Base-by-base conservation (phyloP, 1,140 invertebrate species). In the Dreissena rostriformis region DNA sequence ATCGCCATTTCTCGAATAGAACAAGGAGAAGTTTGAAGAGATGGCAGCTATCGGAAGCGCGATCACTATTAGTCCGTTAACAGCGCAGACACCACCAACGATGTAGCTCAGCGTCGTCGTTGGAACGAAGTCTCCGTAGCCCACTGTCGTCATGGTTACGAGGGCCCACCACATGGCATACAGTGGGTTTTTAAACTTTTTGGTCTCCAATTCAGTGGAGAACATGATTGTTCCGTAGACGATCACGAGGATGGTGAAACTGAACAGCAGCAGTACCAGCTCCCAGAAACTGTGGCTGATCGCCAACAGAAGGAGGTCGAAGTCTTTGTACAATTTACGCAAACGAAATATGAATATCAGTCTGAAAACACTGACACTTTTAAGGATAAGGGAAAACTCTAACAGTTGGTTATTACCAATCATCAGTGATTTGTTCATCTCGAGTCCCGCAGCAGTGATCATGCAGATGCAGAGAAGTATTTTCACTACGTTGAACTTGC, bases 31-130 rank as follows among this genome's bases (percentile, higher is more conserved):
- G 79, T 92, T 93, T 82, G 90, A 91, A 29, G 91, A 91, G 66
- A 93, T 90, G 24, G 93, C 92, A 8, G 93, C 92, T 96, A 99
- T 99, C 95, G 98, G 98, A 95, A 99, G 97, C 95, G 98, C 98
- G 95, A 99, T 98, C 95, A 99, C 98, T 95, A 99, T 96, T 94
- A 99, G 98, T 95, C 99, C 99, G 96, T 98, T 99, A 95, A 99
- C 98, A 96, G 98, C 98, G 96, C 98, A 90, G 55, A 89, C 74
- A 1, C 88, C 73, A n/a, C 93, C 93, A 24, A 93, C 87, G 26
- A 92, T 55, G 82, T 93, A 93, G 6, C 93, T 92, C 53, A 85
- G 84, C 5, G 65, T 14, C 1, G 89, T 90, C 0, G 61, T 87
- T 0, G 93, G 93, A 67, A 85, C 88, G 85, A 99, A 98, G 95